These are phyloP conservation scores for Parasteatoda tepidariorum DNA, from an alignment of 1,140 invertebrate genomes.

Conservation along the genomic window DNA sequence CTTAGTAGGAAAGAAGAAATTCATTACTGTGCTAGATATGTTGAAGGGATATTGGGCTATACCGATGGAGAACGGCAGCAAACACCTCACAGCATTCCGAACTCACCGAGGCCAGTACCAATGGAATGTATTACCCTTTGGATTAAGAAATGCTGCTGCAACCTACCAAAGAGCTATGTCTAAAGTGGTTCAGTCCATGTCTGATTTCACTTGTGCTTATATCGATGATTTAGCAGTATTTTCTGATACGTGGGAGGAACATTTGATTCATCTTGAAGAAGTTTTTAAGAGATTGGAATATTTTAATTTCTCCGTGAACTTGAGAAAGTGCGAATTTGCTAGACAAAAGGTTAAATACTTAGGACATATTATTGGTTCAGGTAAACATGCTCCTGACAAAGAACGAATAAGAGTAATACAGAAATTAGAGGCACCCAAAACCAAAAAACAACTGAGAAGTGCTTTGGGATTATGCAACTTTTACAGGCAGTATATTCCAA, in stretches of 20 bases:
- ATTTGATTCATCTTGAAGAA: not conserved
- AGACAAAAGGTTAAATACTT: not conserved
- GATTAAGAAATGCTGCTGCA: too few species aligned
- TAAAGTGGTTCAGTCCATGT: too few species aligned
- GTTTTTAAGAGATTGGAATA: slow-evolving; percentile 5
- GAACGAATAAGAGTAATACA: not conserved
- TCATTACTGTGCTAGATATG: not conserved
- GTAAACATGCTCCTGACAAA: not conserved
- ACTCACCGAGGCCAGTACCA: not conserved
- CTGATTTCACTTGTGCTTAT: not conserved
- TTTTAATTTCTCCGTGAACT: not conserved
- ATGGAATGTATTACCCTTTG: too few species aligned
- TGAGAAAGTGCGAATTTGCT: not conserved
- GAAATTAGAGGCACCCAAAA: not conserved
- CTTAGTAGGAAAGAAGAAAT: too few species aligned
- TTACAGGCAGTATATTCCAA: too few species aligned
- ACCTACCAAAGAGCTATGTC: too few species aligned
- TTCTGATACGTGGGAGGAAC: not conserved
- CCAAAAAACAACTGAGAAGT: not conserved
- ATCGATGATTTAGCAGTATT: not conserved
- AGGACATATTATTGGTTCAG: not conserved
- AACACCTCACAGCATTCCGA: not conserved
- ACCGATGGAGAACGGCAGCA: not conserved
- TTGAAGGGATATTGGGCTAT: not conserved
- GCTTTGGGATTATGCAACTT: not conserved